A percentile compares a stretch with the other conserved stretches of the same genome.
Evolutionary conservation across 2,888 invertebrate genomes (phyloP).

Genomic region (Netelia fuscicornis): DNA sequence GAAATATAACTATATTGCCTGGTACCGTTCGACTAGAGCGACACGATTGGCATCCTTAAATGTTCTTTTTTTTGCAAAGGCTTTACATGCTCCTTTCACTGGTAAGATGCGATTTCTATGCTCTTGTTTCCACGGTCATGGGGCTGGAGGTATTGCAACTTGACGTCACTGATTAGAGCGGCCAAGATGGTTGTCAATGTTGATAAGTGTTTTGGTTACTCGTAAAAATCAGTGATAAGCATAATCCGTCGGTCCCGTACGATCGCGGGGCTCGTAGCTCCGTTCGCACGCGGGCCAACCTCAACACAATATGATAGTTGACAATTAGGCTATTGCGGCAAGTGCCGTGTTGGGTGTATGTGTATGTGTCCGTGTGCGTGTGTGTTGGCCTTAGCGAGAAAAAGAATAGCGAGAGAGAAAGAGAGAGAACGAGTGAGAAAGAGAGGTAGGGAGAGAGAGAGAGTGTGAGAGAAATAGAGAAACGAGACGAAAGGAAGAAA

Average conservation of each 20-base stretch:
- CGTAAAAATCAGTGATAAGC: conserved; percentile 64
- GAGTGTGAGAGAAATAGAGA: not conserved
- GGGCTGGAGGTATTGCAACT: conserved; percentile 1
- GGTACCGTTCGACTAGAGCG: no score
- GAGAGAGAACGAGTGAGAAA: conserved; percentile 1
- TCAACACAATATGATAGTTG: conserved; percentile 46
- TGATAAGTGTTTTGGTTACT: conserved; percentile 81
- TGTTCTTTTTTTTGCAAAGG: no score
- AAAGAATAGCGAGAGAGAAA: conserved; percentile 5
- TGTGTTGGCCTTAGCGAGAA: conserved; percentile 22
- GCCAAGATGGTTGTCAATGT: conserved; percentile 84
- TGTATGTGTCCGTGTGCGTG: not conserved
- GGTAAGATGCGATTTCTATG: no score
- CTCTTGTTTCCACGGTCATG: not conserved
- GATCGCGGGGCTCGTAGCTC: conserved; percentile 54
- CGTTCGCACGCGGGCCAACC: conserved; percentile 54
- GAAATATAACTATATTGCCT: no score
- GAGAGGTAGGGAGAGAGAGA: not conserved
- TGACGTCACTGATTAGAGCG: conserved; percentile 76
- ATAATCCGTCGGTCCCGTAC: conserved; percentile 45
- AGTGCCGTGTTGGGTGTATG: conserved; percentile 28
- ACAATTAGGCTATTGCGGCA: conserved; percentile 48
- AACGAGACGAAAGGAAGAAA: not conserved
- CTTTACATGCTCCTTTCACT: no score
- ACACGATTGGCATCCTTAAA: no score